Conservation (phyloP, 2,113 vertebrate genomes). For the Crotophaga sulcirostris region DNA sequence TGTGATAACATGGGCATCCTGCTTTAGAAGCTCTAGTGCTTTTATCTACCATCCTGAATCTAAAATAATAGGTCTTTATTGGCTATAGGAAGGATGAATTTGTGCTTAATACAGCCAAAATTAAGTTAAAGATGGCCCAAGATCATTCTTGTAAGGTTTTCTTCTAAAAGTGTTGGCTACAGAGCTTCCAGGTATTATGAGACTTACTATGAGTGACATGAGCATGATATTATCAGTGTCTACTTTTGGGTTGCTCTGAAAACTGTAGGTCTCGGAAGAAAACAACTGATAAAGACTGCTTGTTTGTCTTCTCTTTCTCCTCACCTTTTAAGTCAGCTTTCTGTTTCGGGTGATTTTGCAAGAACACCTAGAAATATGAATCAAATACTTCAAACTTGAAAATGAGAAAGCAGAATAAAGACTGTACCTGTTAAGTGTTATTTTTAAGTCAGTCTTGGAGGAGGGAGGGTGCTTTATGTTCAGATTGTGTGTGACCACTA, state of each 20-base stretch:
- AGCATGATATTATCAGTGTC: background rate
- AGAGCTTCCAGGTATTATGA: background rate
- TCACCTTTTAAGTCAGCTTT: background rate
- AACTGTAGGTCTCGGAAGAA: background rate
- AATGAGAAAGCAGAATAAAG: background rate
- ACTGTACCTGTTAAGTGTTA: background rate
- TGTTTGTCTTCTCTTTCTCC: background rate
- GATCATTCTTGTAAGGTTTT: background rate
- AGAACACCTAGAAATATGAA: background rate
- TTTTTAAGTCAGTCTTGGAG: background rate
- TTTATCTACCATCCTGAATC: background rate
- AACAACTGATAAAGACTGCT: background rate
- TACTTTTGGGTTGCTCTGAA: background rate
- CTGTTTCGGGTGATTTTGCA: background rate
- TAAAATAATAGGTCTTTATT: background rate
- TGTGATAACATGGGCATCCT: background rate
- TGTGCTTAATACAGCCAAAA: background rate
- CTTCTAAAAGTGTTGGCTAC: background rate
- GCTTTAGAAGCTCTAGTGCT: background rate
- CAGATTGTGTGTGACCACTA: background rate
- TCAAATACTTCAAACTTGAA: background rate
- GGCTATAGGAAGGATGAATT: background rate
- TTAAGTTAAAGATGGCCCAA: background rate
- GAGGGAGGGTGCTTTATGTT: background rate
- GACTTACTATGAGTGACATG: rapidly evolving